Evolutionary conservation across 2,797 vertebrate genomes (phyloP).

Genomic region (Melanotaenia pygmaea): DNA sequence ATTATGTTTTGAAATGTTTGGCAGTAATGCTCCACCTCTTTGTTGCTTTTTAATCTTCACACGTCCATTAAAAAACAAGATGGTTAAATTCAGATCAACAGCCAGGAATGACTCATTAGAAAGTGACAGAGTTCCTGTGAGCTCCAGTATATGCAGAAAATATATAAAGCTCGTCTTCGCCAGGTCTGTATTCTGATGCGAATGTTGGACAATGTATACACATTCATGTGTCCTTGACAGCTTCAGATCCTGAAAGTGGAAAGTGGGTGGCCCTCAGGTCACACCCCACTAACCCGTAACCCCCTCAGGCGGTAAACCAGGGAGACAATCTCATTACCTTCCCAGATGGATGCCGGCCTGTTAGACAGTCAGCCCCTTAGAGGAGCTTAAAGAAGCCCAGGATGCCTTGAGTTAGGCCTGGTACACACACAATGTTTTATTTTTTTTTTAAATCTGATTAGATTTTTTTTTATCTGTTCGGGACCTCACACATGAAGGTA

Average conservation of each 20-base stretch:
- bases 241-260: conserved; percentile 55
- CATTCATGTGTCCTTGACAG: conserved; percentile 69
- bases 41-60: conserved; percentile 30
- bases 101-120: not conserved
- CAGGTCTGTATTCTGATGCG: conserved; percentile 10
- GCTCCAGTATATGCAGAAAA: not conserved
- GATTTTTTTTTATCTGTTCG: no score
- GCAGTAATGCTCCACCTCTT: not conserved
- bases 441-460: no score
- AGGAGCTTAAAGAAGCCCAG: conserved; percentile 66
- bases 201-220: conserved; percentile 8
- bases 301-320: conserved; percentile 67
- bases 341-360: conserved; percentile 66
- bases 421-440: not conserved
- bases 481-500: no score
- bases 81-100: conserved; percentile 19
- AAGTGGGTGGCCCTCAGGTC: conserved; percentile 79
- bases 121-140: not conserved
- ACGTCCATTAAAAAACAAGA: conserved; percentile 36
- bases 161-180: conserved; percentile 1
- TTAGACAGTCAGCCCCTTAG: conserved; percentile 50
- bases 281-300: conserved; percentile 75
- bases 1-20: not conserved
- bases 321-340: conserved; percentile 82
- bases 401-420: conserved; percentile 44